Conservation (phyloP, 2,113 vertebrate species). For the Serilophus lunatus region DNA sequence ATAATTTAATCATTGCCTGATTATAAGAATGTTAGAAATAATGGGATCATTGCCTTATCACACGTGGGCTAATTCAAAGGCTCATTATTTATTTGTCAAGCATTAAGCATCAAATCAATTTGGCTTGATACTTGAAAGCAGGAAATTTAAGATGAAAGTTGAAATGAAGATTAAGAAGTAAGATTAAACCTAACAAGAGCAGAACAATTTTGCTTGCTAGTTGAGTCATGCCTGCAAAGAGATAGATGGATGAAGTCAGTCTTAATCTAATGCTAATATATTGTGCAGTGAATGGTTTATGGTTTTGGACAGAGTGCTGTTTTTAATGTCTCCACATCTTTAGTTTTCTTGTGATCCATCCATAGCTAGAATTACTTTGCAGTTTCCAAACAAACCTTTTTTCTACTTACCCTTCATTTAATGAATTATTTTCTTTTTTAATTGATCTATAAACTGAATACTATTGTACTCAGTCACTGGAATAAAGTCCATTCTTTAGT, state of each 20-base stretch:
- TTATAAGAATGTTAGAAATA: conserved; percentile 70
- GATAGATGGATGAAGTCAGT: not conserved
- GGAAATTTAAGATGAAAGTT: conserved; percentile 71
- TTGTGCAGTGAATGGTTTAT: not conserved
- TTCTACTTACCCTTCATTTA: not conserved
- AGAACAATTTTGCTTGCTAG: conserved; percentile 30
- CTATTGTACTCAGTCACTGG: not conserved
- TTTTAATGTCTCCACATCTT: not conserved
- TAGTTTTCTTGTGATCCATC: not conserved
- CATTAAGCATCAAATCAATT: conserved; percentile 75
- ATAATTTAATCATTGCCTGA: conserved; percentile 77
- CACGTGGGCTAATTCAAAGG: conserved; percentile 69
- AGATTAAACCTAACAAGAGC: conserved; percentile 55
- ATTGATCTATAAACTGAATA: not conserved
- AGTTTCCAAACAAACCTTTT: not conserved
- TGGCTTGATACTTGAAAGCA: conserved; percentile 71
- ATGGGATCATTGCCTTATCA: conserved; percentile 74
- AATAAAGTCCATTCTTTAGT: not conserved
- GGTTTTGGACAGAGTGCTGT: not conserved
- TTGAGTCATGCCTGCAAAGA: not conserved
- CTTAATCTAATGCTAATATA: not conserved
- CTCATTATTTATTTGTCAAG: conserved; percentile 77
- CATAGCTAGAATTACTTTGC: not conserved
- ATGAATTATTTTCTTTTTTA: not conserved
- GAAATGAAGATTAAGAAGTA: conserved; percentile 68